phyloP scores from a whole-genome alignment of 1,140 invertebrate genomes.

The Nautilus pompilius region DNA sequence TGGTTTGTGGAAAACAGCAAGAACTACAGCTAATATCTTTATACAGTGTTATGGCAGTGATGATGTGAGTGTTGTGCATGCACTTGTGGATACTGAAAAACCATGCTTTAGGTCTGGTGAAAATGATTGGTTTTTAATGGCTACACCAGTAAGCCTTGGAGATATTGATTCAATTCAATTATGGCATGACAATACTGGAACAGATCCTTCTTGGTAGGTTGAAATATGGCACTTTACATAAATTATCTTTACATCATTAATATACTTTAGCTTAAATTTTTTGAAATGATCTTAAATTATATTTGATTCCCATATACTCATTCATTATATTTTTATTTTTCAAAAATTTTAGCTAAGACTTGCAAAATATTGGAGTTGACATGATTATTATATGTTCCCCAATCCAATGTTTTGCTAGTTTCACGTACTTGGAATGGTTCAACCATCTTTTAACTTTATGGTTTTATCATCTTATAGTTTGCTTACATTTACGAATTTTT shows the following conservation, averaged over 20 bases:
- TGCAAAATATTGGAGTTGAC: too few species aligned
- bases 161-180: constrained; percentile 22
- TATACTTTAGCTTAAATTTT: too few species aligned
- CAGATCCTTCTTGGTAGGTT: constrained; percentile 32
- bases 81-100: constrained; percentile 13
- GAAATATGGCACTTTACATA: not conserved
- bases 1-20: constrained; percentile 25
- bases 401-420: too few species aligned
- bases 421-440: too few species aligned
- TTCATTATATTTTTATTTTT: too few species aligned
- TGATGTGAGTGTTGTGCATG: constrained; percentile 12
- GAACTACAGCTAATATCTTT: constrained; percentile 32
- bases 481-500: too few species aligned
- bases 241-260: not conserved
- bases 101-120: constrained; percentile 23
- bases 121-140: constrained; percentile 36
- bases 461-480: too few species aligned
- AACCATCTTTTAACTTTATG: too few species aligned
- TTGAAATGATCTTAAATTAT: too few species aligned
- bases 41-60: constrained; percentile 17
- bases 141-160: constrained; percentile 23
- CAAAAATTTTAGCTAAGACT: too few species aligned
- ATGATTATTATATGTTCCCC: too few species aligned
- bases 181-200: constrained; percentile 42
- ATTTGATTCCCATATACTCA: too few species aligned